Conservation (phyloP, 2,797 vertebrate species). For the Anguilla megastoma region DNA sequence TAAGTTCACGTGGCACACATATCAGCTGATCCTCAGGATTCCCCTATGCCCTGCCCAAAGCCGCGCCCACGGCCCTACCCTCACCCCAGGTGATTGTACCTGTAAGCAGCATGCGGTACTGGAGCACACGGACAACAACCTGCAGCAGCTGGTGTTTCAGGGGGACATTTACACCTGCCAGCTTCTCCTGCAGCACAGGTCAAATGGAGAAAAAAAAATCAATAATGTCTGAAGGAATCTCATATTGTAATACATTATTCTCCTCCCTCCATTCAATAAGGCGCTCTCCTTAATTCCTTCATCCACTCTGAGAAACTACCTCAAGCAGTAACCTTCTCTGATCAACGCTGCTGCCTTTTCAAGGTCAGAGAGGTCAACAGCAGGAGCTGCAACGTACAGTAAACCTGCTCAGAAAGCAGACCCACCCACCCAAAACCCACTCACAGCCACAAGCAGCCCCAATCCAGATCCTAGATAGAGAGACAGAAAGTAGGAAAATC, state of each 20-base stretch:
- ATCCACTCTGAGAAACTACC: not conserved
- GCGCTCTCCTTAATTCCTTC: not conserved
- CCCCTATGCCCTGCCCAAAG: not conserved
- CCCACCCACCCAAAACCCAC: not conserved
- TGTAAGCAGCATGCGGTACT: constrained; percentile 93
- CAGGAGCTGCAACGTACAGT: not conserved
- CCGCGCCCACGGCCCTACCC: not conserved
- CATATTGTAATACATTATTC: not conserved
- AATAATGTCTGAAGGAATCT: not conserved
- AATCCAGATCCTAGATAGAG: not conserved
- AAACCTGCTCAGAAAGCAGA: not conserved
- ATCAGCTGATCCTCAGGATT: not conserved
- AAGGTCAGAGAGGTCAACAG: not conserved
- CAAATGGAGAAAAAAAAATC: constrained; percentile 37
- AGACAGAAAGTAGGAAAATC: not conserved
- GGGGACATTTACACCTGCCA: constrained; percentile 62
- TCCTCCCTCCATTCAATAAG: not conserved
- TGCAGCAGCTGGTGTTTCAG: constrained; percentile 87
- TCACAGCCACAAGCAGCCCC: not conserved
- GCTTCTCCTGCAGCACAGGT: constrained; percentile 70
- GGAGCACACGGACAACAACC: constrained; percentile 88
- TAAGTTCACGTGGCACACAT: not conserved
- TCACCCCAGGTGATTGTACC: constrained; percentile 65
- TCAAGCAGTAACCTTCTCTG: not conserved
- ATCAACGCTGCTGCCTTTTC: not conserved